A percentile compares a stretch with the other conserved stretches of the same genome.
These are phyloP conservation scores for Macropus fuliginosus DNA, from an alignment of 2,797 vertebrate species.

Conservation along the genomic window DNA sequence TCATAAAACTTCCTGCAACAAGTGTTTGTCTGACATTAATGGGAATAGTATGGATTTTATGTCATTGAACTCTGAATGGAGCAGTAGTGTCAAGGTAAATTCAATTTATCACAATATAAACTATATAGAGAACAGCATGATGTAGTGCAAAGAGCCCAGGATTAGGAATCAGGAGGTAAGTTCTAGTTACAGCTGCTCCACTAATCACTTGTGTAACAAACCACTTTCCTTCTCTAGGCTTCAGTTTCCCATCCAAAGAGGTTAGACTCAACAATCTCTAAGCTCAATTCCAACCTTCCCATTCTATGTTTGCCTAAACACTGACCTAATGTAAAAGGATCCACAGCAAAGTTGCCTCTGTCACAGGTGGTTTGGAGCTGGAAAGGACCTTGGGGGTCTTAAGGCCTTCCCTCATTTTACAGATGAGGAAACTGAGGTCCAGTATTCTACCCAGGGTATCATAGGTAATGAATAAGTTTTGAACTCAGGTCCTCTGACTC, in stretches of 20 bases:
- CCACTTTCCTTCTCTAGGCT: background rate
- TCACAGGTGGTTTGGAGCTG: background rate
- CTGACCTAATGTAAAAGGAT: background rate
- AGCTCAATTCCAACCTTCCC: background rate
- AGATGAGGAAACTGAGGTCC: background rate
- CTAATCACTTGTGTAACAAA: background rate
- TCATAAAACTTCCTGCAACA: slow-evolving; percentile 80
- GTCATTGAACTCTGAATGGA: slow-evolving; percentile 78
- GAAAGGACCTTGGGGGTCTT: background rate
- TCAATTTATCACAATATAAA: slow-evolving; percentile 70
- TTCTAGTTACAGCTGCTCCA: background rate
- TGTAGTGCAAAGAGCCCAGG: background rate
- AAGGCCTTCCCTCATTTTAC: background rate
- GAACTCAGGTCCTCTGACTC: background rate
- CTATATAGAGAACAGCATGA: background rate
- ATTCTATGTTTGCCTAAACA: background rate
- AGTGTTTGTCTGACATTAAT: slow-evolving; percentile 79
- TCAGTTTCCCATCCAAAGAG: background rate
- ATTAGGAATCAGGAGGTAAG: background rate
- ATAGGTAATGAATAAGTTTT: background rate
- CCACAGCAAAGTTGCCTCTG: background rate
- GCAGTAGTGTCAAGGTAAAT: slow-evolving; percentile 77
- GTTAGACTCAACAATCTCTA: background rate
- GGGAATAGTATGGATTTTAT: slow-evolving; percentile 81
- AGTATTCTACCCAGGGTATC: background rate